phyloP scores from a whole-genome alignment of 1,140 invertebrate species.

The Tribolium madens region DNA sequence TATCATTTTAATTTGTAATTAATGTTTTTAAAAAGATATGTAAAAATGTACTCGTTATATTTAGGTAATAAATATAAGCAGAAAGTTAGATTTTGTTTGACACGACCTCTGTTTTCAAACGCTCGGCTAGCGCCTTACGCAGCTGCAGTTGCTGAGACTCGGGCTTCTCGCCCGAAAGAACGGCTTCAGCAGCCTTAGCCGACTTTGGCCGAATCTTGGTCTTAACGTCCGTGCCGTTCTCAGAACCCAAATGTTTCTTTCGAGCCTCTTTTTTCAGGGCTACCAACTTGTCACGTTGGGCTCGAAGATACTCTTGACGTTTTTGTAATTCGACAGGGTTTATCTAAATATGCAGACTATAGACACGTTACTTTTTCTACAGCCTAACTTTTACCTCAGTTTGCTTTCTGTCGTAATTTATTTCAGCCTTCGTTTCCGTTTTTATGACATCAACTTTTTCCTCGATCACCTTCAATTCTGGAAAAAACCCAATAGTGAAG shows the following conservation, averaged over 20 bases:
- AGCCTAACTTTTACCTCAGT: not conserved
- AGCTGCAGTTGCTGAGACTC: slow-evolving; percentile 78
- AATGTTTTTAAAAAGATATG: slow-evolving; percentile 61
- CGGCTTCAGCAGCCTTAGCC: slow-evolving; percentile 75
- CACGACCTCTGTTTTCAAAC: slow-evolving; percentile 84
- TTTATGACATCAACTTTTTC: not conserved
- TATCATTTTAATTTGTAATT: slow-evolving; percentile 58
- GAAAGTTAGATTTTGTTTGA: slow-evolving; percentile 48
- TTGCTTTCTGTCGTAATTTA: slow-evolving; percentile 25
- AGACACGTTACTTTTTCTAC: not conserved
- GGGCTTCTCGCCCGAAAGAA: slow-evolving; percentile 67
- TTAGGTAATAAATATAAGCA: slow-evolving; percentile 65
- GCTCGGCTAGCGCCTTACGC: slow-evolving; percentile 83
- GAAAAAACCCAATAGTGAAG: not conserved
- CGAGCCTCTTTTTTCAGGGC: slow-evolving; percentile 88
- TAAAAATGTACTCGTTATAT: slow-evolving; percentile 66
- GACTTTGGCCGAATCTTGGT: slow-evolving; percentile 73
- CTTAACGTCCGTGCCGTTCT: slow-evolving; percentile 62
- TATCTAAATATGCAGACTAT: slow-evolving; percentile 58
- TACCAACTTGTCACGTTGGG: slow-evolving; percentile 90
- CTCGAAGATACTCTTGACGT: slow-evolving; percentile 85
- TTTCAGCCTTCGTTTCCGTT: slow-evolving; percentile 17
- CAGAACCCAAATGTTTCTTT: slow-evolving; percentile 78
- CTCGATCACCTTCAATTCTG: not conserved
- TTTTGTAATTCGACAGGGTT: slow-evolving; percentile 78